phyloP scores from a whole-genome alignment of 2,797 vertebrate species.

The Kryptolebias ocellatus region DNA sequence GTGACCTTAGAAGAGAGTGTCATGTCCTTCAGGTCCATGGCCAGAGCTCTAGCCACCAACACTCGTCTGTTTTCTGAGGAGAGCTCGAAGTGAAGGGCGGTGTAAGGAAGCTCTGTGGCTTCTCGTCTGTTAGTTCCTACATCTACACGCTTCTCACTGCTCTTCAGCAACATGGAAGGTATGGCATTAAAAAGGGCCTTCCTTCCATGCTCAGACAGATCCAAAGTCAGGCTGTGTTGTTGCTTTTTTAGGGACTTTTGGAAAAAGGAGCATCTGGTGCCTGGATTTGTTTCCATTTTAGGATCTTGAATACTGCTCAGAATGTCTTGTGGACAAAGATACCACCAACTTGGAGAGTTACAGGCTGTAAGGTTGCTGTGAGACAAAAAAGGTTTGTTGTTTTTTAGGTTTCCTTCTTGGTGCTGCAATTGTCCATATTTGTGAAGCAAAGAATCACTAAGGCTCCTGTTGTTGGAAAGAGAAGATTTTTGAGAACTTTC shows the following conservation, averaged over 20 bases:
- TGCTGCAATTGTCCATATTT: slow-evolving; percentile 71
- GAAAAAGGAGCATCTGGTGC: slow-evolving; percentile 55
- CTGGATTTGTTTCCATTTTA: slow-evolving; percentile 61
- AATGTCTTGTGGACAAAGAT: slow-evolving; percentile 42
- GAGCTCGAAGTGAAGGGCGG: slow-evolving; percentile 81
- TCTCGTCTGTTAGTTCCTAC: slow-evolving; percentile 18
- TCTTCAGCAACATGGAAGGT: slow-evolving; percentile 39
- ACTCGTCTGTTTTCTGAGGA: slow-evolving; percentile 83
- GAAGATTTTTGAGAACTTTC: slow-evolving; percentile 75
- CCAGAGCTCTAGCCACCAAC: slow-evolving; percentile 89
- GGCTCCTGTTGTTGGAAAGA: slow-evolving; percentile 75
- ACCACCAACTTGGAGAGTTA: slow-evolving; percentile 16
- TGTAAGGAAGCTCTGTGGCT: slow-evolving; percentile 55
- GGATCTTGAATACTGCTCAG: slow-evolving; percentile 66
- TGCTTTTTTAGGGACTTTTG: slow-evolving; percentile 72
- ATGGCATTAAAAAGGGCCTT: slow-evolving; percentile 20
- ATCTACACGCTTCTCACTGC: slow-evolving; percentile 17
- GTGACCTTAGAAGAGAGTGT: slow-evolving; percentile 84
- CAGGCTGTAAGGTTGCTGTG: slow-evolving; percentile 69
- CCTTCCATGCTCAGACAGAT: slow-evolving; percentile 61
- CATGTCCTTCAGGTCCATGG: slow-evolving; percentile 80
- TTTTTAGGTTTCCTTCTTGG: slow-evolving; percentile 72
- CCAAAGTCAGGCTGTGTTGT: slow-evolving; percentile 84
- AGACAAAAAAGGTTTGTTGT: slow-evolving; percentile 69
- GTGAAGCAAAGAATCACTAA: slow-evolving; percentile 91